Base-by-base conservation (phyloP, 2,888 invertebrate species). In the Napeogenes sylphis region DNA sequence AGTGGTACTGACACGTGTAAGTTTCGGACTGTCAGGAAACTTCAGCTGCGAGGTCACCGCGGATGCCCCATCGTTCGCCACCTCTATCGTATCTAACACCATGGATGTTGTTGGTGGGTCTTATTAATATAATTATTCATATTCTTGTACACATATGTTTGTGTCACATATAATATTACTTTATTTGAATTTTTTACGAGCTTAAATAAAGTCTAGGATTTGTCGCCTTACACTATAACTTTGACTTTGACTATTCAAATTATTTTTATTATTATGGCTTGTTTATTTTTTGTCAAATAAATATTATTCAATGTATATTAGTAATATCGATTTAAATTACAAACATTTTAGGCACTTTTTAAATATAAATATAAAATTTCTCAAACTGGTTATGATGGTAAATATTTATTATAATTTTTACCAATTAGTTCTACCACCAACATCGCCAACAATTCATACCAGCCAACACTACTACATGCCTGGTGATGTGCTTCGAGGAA, bases 71-170 rank as follows among this genome's bases (percentile, higher is more conserved):
- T 92, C 92, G 33, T 94, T 93, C 75, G 92, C 93, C 65, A 94
- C 94, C 0, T 92, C 92, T 60, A 92, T 91, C 64, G 93, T 92
- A 56, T 92, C 92, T 68, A 93, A 92, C 70, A 92, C 91, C 67
- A 92, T 95, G 90, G 93, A 93, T 74, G 94, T 95, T 76, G 94
- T 94, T 63, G 93, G 94, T 94, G 84, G 93, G 94, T 85, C 71
- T 47, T 59, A 59, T 56, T 62, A 70, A 38, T 47, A 56, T 59
- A n/a, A 45, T 13, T 8, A 45, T 42, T 8, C 3, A 3, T 10
- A 42, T 42, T 42, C 10, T 42, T 42, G 38, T 38, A 3, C 12
- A 10, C 42, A 42, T 42, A 42, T 42, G 42, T 10, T 42, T 42
- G 2, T 42, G 5, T 42, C 42, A 42, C 10, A 42, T 42, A 42